Base-by-base conservation (phyloP, 2,113 vertebrate species). In the Sus scrofa region DNA sequence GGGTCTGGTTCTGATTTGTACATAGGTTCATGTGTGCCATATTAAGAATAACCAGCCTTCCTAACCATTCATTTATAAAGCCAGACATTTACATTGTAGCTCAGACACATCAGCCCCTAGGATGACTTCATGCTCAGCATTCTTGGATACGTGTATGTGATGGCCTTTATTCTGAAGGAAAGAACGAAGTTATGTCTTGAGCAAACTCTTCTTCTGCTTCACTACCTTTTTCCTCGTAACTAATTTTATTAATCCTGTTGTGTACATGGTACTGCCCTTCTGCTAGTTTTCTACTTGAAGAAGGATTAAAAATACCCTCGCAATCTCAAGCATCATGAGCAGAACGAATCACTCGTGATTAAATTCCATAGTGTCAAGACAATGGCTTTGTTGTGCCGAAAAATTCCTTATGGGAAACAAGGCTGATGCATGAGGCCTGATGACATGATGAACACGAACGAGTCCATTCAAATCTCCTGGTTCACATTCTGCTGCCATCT, bases 221-320 rank as follows among this genome's bases (percentile, higher is more conserved):
- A 86, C 96, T 95, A 96, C 68, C 54, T 96, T 20, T 95, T 96
- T 26, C 11, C 34, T 60, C 18, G 93, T 97, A 96, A 85, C 95
- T 96, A 79, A 96, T 95, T 60, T 32, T 73, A 96, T 4, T 8
- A 85, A 10, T 34, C 44, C 95, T 94, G 93, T 95, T 94, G 86
- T 89, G 93, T 32, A 3, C 54, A 52, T 52, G 78, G 94, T 86
- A 15, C 30, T 26, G 78, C 27, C 67, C 0, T 52, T 79, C 82
- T 74, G 52, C n/a, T 78, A 86, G 92, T 0, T 22, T 97, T 63
- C 34, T 78, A 73, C 91, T 79, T 95, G 1, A 27, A 70, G 62
- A 6, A 96, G 86, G 73, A 96, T 63, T 30, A 30, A 15, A 37
- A 60, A 7, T 27, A 6, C 0, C 1, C 62, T 20, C 14, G 18